Conservation (phyloP, 2,797 vertebrate genomes). For the Tenualosa thibaudeaui region DNA sequence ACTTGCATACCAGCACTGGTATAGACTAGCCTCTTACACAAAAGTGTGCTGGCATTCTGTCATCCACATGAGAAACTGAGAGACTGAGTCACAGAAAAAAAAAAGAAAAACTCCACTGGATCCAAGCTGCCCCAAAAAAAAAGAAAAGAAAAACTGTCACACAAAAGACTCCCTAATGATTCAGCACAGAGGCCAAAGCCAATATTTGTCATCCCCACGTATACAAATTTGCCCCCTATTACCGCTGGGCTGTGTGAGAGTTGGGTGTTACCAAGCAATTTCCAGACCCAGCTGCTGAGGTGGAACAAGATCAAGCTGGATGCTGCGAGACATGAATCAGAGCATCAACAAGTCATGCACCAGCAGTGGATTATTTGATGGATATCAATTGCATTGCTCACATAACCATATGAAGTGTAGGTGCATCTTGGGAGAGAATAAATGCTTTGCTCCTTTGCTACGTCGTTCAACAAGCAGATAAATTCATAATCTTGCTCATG, state of each 20-base stretch:
- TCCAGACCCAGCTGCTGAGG: not conserved
- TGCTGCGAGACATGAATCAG: constrained; percentile 11
- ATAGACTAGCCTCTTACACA: not conserved
- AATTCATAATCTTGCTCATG: constrained; percentile 1
- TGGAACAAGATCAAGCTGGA: constrained; percentile 11
- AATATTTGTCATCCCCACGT: not conserved
- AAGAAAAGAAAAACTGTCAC: not conserved
- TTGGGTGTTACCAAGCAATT: not conserved
- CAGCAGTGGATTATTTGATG: constrained; percentile 6
- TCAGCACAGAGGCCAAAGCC: not conserved
- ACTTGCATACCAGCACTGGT: not conserved
- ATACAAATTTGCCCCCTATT: constrained; percentile 5
- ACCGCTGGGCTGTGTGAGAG: not conserved
- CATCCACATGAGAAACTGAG: not conserved
- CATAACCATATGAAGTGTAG: constrained; percentile 5
- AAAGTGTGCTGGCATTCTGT: not conserved
- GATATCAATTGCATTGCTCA: not conserved
- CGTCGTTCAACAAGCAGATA: not conserved
- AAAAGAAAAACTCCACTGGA: not conserved
- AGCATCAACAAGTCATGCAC: constrained; percentile 2
- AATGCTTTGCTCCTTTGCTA: not conserved
- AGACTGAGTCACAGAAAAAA: not conserved
- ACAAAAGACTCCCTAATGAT: constrained; percentile 20
- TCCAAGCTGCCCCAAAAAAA: not conserved
- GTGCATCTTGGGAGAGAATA: not conserved